Conservation (phyloP, 1,140 invertebrate genomes). For the Drosophila sulfurigaster region DNA sequence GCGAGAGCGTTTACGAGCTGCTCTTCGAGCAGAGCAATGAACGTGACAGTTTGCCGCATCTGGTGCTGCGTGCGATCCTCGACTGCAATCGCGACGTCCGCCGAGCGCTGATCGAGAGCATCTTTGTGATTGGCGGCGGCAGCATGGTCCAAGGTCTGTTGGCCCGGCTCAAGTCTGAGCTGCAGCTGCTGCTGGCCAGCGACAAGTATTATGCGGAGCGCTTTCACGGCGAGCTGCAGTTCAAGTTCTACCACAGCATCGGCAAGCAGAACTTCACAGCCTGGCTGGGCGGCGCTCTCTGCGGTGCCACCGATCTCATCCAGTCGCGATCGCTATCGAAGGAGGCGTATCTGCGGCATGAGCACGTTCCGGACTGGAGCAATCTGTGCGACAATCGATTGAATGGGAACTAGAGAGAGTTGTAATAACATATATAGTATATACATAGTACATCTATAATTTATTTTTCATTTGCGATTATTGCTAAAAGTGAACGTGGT, state of each 20-base stretch:
- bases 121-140: slow-evolving; percentile 94
- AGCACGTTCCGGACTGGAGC: slow-evolving; percentile 93
- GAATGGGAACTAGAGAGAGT: slow-evolving; percentile 44
- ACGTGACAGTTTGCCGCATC: slow-evolving; percentile 92
- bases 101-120: slow-evolving; percentile 90
- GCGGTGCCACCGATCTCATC: slow-evolving; percentile 93
- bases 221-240: slow-evolving; percentile 85
- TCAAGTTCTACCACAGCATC: slow-evolving; percentile 91
- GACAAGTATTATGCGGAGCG: slow-evolving; percentile 88
- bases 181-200: slow-evolving; percentile 88
- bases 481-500: slow-evolving; percentile 37
- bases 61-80: slow-evolving; percentile 92
- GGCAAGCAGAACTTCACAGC: slow-evolving; percentile 93
- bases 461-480: slow-evolving; percentile 27
- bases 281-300: slow-evolving; percentile 95
- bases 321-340: slow-evolving; percentile 90
- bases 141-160: slow-evolving; percentile 92
- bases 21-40: slow-evolving; percentile 95
- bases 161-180: slow-evolving; percentile 90
- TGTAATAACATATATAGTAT: slow-evolving; percentile 8
- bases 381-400: slow-evolving; percentile 88
- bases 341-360: slow-evolving; percentile 90
- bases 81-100: slow-evolving; percentile 93
- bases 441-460: slow-evolving; percentile 20
- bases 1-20: slow-evolving; percentile 93